Percentiles rank a stretch among this genome's conserved stretches.
phyloP scores from a whole-genome alignment of 2,888 invertebrate genomes.

The Vandiemenella viatica region DNA sequence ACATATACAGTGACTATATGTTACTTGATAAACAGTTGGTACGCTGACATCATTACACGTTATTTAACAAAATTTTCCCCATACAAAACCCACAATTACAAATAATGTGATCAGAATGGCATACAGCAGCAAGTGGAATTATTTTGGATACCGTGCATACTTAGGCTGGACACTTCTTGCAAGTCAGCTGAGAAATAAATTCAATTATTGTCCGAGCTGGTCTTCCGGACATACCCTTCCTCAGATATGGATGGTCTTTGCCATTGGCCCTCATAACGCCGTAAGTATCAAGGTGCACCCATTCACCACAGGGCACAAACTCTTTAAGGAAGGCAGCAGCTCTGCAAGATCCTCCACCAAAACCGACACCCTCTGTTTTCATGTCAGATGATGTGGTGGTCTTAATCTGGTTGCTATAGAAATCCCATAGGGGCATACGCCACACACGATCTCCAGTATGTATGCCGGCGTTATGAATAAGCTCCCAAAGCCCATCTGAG shows the following conservation, averaged over 20 bases:
- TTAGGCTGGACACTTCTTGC: constrained; percentile 24
- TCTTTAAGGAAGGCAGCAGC: constrained; percentile 62
- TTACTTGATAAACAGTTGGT: too few species aligned
- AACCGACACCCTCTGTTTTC: constrained; percentile 43
- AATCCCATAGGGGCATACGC: constrained; percentile 53
- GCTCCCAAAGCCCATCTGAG: constrained; percentile 35
- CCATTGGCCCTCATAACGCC: constrained; percentile 51
- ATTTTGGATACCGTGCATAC: not conserved
- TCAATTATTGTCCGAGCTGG: constrained; percentile 62
- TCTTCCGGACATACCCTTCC: constrained; percentile 55
- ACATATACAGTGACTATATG: too few species aligned
- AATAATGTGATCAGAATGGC: too few species aligned
- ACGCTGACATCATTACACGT: too few species aligned
- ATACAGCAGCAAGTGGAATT: too few species aligned
- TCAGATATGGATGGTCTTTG: constrained; percentile 42
- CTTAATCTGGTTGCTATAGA: constrained; percentile 37
- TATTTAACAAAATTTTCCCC: too few species aligned
- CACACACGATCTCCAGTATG: constrained; percentile 52
- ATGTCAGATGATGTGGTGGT: constrained; percentile 38
- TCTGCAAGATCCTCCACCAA: constrained; percentile 49
- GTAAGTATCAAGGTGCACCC: constrained; percentile 64
- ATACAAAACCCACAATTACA: too few species aligned
- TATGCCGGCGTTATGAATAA: constrained; percentile 37
- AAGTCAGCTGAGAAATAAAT: constrained; percentile 43
- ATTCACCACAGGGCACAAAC: constrained; percentile 46